Base-by-base conservation (phyloP, 2,113 vertebrate species). In the Xenus cinereus region DNA sequence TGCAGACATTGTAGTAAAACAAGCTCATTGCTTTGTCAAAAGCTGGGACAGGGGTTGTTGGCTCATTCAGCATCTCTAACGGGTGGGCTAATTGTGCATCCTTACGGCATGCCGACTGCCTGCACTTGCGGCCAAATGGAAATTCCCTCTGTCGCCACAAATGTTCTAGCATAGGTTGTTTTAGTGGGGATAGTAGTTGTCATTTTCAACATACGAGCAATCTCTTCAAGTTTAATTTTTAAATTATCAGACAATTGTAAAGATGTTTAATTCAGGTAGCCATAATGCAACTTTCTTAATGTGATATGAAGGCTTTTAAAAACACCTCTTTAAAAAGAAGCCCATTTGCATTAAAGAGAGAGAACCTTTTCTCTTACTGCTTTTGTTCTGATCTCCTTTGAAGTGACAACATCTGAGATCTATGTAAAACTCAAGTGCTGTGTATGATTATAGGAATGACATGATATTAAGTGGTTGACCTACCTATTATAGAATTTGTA, bases 401-500 rank as follows among this genome's bases (percentile, higher is more conserved):
- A 92, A 93, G 63, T 88, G 88, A 92, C 57, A 87, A 27, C 2
- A 14, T 88, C 67, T 83, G 75, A 90, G 72, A 80, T 80, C 76
- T 77, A 57, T 71, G 73, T 60, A 86, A 86, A 90, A 56, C 83
- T 90, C 46, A 95, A 90, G 79, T 88, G 67, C 72, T 86, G 24
- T 53, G 22, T 69, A 57, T 88, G 67, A 93, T 88, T 92, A 83
- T 41, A 66, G 48, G 45, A 92, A 89, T 74, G 59, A 80, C 48
- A 28, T 66, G 75, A 59, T 85, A 93, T 69, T 93, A 95, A 91
- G 83, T 93, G 71, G 41, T 83, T 83, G 91, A 96, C 82, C 87
- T 93, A 28, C 63, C 50, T 79, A 67, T 90, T 85, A 50, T 6
- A 89, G 66, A 85, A 85, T 85, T 96, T 87, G 53, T 94, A 79